Base-by-base conservation (phyloP, 64 coral and sea anemone species). In the Actinia tenebrosa region DNA sequence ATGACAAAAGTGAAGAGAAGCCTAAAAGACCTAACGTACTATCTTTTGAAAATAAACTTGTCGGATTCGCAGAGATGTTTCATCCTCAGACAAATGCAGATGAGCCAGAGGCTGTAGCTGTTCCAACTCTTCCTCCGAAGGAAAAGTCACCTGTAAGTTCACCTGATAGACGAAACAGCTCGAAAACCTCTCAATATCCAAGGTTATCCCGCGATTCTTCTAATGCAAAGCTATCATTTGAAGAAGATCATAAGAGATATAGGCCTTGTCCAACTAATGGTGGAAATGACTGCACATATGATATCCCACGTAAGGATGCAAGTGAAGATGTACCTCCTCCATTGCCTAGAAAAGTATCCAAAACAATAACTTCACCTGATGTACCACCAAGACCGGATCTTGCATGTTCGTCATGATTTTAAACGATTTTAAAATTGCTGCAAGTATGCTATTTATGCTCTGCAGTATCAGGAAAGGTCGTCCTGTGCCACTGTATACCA, bases 181-280 rank as follows among this genome's bases (percentile, higher is more conserved):
- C 80, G 15, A 83, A 10, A n/a, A n/a, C 83, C 3, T 64, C 83
- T 17, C 30, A 85, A 20, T 64, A 85, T 43, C 83, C 60, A 58
- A 64, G 53, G 19, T 37, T 85, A 43, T 85, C 54, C 18, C 60
- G 83, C 63, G 83, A 64, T 18, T 85, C 83, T 5, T 27, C 56
- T 15, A 26, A 64, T 64, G 0, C 53, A 7, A 58, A 85, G 30
- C 25, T 59, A 18, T 60, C 50, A n/a, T 59, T 64, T 61, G 52
- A 60, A 23, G 53, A 85, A 7, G 30, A 62, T 85, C 16, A 15
- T 18, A 22, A 45, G 56, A 45, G 83, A 54, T 85, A 85, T 64
- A 45, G 55, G 19, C 83, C 83, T 19, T 85, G 83, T 85, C 83
- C 83, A 43, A 59, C 42, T 19, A 64, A 85, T 53, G 42, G 83